Base-by-base conservation (phyloP, 2,888 invertebrate species). In the Nasonovia ribisnigri region DNA sequence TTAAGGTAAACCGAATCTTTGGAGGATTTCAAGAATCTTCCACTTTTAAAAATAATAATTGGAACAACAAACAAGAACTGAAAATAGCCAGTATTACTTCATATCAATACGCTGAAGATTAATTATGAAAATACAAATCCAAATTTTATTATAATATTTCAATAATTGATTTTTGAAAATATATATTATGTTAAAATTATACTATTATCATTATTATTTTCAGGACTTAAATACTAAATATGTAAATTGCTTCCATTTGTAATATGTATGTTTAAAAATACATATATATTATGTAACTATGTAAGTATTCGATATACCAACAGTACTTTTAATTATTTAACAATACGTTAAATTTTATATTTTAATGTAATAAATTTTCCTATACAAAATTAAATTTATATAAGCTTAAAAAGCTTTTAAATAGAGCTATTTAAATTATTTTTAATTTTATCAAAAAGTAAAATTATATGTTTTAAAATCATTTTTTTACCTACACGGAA, bases 21-120 rank as follows among this genome's bases (percentile, higher is more conserved):
- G 86, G 86, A 86, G 51, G n/a, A n/a, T 88, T 51, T 88, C n/a
- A 36, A 88, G 88, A 88, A n/a, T 88, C 51, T 88, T 51, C 51
- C 88, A 51, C 88, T 51, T 88, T 51, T 88, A 88, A 36, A 88
- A 88, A 51, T 48, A 87, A 87, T 36, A 51, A 88, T 51, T 51
- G 51, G n/a, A 16, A 88, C 48, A n/a, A 88, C 29, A 51, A 88
- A 88, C 36, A n/a, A 46, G 87, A 46, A 43, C 26, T 43, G 26
- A 36, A 84, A 48, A 48, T 51, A 51, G 48, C 36, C 20, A 20
- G 51, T n/a, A 51, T 51, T 51, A 88, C n/a, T 51, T 36, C 48
- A 88, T 51, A 88, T 51, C 51, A n/a, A 86, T 86, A 67, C 20
- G n/a, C 16, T 36, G 5, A n/a, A 67, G 36, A 67, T 67, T 67